A percentile compares a stretch with the other conserved stretches of the same genome.
phyloP scores from a whole-genome alignment of 2,113 vertebrate genomes.

The Corythornis vintsioides region DNA sequence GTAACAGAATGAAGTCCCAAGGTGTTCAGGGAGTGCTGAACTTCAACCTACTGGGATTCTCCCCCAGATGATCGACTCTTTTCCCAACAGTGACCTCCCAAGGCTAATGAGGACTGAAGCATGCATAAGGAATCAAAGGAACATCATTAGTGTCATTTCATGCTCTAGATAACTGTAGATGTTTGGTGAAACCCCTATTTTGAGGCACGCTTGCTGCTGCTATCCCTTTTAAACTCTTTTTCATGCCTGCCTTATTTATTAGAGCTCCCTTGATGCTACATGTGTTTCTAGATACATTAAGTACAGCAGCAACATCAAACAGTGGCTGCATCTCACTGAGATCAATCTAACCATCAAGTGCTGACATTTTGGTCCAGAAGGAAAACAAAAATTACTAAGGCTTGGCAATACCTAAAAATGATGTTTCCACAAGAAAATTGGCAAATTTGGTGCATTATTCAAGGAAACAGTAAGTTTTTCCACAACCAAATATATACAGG shows the following conservation, averaged over 20 bases:
- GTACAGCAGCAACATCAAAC: background rate
- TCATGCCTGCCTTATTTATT: background rate
- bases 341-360: background rate
- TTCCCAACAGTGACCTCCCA: background rate
- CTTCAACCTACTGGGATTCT: background rate
- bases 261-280: background rate
- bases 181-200: conserved; percentile 7
- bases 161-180: conserved; percentile 18
- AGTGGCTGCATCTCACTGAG: background rate
- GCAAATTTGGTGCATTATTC: background rate
- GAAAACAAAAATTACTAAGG: background rate
- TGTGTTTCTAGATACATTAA: background rate
- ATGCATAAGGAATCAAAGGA: background rate
- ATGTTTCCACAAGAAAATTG: background rate
- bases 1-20: background rate
- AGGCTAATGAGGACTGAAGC: conserved; percentile 35
- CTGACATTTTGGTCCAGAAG: background rate
- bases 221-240: background rate
- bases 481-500: background rate
- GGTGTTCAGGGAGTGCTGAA: background rate
- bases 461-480: background rate
- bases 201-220: background rate
- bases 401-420: background rate
- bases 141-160: background rate
- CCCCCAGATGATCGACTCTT: background rate